Percentiles rank a stretch among this genome's conserved stretches.
phyloP scores from a whole-genome alignment of 1,140 invertebrate species.

The Leptoteleia sp. region DNA sequence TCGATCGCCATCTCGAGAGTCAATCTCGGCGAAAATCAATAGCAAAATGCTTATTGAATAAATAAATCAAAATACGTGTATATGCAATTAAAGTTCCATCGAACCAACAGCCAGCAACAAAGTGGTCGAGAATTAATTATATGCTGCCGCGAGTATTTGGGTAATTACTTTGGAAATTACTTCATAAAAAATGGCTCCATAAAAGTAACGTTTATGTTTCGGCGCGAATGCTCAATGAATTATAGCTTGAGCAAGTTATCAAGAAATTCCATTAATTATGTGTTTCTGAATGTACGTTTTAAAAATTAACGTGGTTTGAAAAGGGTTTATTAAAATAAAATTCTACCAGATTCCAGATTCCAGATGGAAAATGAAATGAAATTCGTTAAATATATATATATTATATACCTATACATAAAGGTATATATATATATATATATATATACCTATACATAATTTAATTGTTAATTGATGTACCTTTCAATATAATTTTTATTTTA shows the following conservation, averaged over 20 bases:
- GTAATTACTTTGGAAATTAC: neutral
- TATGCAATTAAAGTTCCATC: conserved; percentile 1
- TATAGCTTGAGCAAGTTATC: conserved; percentile 38
- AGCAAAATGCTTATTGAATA: neutral
- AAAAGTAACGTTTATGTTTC: neutral
- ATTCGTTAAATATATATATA: too few relatives aligned
- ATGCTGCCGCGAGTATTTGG: neutral
- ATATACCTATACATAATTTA: too few relatives aligned
- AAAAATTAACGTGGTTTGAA: conserved; percentile 33
- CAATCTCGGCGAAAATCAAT: conserved; percentile 13
- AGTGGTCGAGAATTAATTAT: neutral
- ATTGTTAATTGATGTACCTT: too few relatives aligned
- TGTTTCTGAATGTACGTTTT: conserved; percentile 21
- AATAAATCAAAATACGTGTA: conserved; percentile 3
- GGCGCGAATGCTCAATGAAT: conserved; percentile 18
- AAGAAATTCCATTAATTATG: conserved; percentile 47
- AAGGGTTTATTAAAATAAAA: conserved; percentile 26
- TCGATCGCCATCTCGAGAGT: conserved; percentile 8
- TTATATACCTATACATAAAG: too few relatives aligned
- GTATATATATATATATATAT: too few relatives aligned
- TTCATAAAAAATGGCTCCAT: neutral
- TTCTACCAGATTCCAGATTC: conserved; percentile 25
- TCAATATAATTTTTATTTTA: too few relatives aligned
- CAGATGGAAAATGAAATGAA: neutral
- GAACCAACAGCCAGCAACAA: neutral